Evolutionary conservation across 2,888 invertebrate species (phyloP).

Genomic region (Caenorhabditis afra): DNA sequence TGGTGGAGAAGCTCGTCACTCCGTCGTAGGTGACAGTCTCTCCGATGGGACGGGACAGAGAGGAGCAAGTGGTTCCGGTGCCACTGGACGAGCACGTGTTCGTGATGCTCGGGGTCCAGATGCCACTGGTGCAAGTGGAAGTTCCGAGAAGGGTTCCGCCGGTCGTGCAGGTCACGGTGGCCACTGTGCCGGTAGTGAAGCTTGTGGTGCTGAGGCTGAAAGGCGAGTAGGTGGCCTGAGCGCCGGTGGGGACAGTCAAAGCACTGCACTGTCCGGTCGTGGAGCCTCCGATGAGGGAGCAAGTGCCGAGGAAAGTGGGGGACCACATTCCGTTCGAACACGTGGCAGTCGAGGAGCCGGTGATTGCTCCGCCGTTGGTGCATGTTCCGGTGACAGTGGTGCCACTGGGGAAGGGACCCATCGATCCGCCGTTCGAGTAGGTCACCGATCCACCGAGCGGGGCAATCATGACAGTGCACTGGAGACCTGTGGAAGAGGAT

Average conservation of each 20-base stretch:
- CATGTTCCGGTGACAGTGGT: constrained; percentile 67
- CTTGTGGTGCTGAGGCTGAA: constrained; percentile 47
- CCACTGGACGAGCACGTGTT: constrained; percentile 14
- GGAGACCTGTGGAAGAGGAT: constrained; percentile 18
- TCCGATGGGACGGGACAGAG: constrained; percentile 52
- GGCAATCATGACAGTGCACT: constrained; percentile 56
- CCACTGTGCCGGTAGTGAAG: constrained; percentile 58
- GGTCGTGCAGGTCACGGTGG: constrained; percentile 52
- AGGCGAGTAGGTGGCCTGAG: constrained; percentile 51
- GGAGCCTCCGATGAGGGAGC: constrained; percentile 40
- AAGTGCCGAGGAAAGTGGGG: constrained; percentile 50
- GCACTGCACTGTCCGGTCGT: constrained; percentile 42
- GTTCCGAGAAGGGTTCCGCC: constrained; percentile 45
- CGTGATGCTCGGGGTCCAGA: constrained; percentile 62
- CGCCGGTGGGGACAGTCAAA: constrained; percentile 44
- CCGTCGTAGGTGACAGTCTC: constrained; percentile 58
- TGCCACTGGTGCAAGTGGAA: constrained; percentile 62
- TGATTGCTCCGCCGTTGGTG: constrained; percentile 57
- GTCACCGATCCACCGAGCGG: constrained; percentile 52
- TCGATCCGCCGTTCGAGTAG: constrained; percentile 52
- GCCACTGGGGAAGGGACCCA: constrained; percentile 66
- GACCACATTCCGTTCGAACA: constrained; percentile 65
- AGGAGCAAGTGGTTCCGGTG: constrained; percentile 30
- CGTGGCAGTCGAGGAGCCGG: constrained; percentile 55
- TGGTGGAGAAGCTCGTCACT: constrained; percentile 36